Percentiles rank a stretch among this genome's conserved stretches.
Evolutionary conservation across 1,140 invertebrate species (phyloP).

Genomic region (Macrosteles quadrilineatus): DNA sequence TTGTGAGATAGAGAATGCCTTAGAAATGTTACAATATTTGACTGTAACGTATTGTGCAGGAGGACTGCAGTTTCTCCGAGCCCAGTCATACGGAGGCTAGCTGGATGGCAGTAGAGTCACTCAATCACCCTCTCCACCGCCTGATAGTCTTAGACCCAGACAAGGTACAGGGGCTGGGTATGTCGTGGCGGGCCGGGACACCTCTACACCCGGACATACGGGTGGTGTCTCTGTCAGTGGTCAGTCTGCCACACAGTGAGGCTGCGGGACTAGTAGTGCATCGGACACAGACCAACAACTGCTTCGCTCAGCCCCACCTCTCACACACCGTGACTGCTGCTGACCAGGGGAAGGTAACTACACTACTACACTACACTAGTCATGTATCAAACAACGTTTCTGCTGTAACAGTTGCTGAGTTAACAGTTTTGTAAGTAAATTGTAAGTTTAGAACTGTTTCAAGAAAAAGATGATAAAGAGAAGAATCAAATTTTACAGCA

Average conservation of each 20-base stretch:
- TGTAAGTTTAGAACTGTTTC: too few species aligned
- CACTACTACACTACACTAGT: too few species aligned
- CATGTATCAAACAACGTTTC: too few species aligned
- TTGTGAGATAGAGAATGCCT: too few species aligned
- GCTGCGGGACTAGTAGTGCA: constrained; percentile 1
- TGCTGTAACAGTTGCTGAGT: too few species aligned
- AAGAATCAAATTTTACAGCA: too few species aligned
- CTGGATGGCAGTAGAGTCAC: constrained; percentile 48
- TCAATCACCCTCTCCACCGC: constrained; percentile 8
- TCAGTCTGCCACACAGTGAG: background rate
- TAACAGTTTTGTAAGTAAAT: too few species aligned
- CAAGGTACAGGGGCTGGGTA: background rate
- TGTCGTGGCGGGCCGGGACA: constrained; percentile 6
- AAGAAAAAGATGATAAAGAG: too few species aligned
- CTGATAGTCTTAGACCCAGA: background rate
- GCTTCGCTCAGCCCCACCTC: background rate
- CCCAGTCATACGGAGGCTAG: constrained; percentile 42
- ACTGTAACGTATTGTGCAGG: constrained; percentile 1
- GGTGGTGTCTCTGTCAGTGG: constrained; percentile 4
- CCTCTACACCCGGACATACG: background rate
- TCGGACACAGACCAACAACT: background rate
- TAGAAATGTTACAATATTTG: too few species aligned
- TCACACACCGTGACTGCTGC: too few species aligned
- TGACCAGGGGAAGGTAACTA: too few species aligned
- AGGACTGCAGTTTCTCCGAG: background rate